A percentile compares a stretch with the other conserved stretches of the same genome.
phyloP scores from a whole-genome alignment of 1,140 invertebrate species.

The Bradynema listronoti region DNA sequence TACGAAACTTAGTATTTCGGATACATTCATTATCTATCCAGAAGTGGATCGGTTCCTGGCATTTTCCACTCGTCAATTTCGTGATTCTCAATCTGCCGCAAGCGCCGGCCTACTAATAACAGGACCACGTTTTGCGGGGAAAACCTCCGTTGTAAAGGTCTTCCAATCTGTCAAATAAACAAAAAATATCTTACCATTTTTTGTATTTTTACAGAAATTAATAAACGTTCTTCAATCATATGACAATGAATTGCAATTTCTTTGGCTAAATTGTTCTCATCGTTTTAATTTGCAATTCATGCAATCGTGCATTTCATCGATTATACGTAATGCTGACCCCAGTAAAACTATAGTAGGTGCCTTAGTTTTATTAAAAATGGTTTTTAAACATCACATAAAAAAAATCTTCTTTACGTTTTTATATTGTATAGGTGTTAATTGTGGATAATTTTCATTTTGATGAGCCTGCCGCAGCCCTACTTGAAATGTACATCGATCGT shows the following conservation, averaged over 20 bases:
- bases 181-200: too few relatives aligned
- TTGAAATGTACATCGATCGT: slow-evolving; percentile 32
- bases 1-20: slow-evolving; percentile 21
- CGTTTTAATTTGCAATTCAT: slow-evolving; percentile 26
- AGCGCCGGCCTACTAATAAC: slow-evolving; percentile 24
- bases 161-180: too few relatives aligned
- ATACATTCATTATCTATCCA: slow-evolving; percentile 26
- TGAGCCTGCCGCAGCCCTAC: slow-evolving; percentile 12
- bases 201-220: too few relatives aligned
- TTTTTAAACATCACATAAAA: too few relatives aligned
- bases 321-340: too few relatives aligned
- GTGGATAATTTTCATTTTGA: slow-evolving; percentile 27
- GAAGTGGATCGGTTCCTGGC: slow-evolving; percentile 20
- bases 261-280: slow-evolving; percentile 22
- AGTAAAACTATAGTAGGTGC: too few relatives aligned
- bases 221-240: slow-evolving; percentile 9
- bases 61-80: slow-evolving; percentile 10
- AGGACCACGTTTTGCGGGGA: slow-evolving; percentile 24
- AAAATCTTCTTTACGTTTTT: too few relatives aligned
- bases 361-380: too few relatives aligned
- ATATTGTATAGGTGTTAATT: slow-evolving; percentile 21
- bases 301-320: too few relatives aligned
- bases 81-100: not conserved
- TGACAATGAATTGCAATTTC: slow-evolving; percentile 18
- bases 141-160: slow-evolving; percentile 13